Conservation (phyloP, 1,140 invertebrate species). For the Lepidurus apus region DNA sequence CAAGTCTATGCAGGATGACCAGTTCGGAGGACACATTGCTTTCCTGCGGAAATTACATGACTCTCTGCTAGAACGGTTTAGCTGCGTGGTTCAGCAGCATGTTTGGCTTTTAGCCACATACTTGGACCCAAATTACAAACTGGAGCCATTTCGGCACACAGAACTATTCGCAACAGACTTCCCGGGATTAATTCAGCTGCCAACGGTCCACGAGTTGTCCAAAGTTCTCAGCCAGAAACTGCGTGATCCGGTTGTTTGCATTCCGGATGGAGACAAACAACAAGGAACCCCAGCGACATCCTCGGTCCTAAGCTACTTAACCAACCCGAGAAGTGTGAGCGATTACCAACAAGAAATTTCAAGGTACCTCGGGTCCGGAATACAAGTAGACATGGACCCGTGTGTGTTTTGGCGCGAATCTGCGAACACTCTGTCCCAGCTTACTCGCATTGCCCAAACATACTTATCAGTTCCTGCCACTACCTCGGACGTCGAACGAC, state of each 20-base stretch:
- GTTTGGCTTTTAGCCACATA: neutral
- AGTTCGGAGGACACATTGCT: neutral
- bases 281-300: too few species aligned
- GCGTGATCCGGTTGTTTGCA: too few species aligned
- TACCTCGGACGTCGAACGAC: slow-evolving; percentile 22
- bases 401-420: neutral
- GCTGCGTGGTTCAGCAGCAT: neutral
- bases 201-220: neutral
- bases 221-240: too few species aligned
- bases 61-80: neutral
- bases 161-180: neutral
- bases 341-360: too few species aligned
- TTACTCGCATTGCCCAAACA: neutral
- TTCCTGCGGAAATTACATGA: neutral
- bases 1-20: neutral
- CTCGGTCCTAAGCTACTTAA: too few species aligned
- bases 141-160: neutral
- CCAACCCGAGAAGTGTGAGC: too few species aligned
- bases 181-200: neutral
- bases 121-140: neutral
- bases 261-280: too few species aligned
- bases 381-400: neutral
- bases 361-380: neutral
- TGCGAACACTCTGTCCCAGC: neutral
- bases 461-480: slow-evolving; percentile 25